phyloP scores from a whole-genome alignment of 1,140 invertebrate genomes.

The Macrocentrus cingulum region DNA sequence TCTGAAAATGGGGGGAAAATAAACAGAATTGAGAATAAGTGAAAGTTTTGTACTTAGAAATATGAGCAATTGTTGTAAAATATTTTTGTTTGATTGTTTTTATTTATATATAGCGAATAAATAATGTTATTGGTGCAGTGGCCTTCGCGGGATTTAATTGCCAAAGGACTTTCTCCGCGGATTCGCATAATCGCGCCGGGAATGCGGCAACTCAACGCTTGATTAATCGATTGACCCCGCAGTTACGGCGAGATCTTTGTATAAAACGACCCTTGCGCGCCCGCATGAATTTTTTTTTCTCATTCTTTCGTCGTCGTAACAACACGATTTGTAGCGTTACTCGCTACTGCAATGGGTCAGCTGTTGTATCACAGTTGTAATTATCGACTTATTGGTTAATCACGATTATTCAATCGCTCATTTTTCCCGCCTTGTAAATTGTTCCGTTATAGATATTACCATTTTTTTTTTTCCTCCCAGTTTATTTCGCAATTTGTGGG shows the following conservation, averaged over 20 bases:
- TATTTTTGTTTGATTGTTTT: too few species aligned
- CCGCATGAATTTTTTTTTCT: slow-evolving; percentile 1
- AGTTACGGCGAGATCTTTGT: background rate
- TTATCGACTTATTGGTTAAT: background rate
- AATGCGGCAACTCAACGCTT: slow-evolving; percentile 21
- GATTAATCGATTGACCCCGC: slow-evolving; percentile 26
- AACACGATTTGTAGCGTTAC: background rate
- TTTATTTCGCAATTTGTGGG: too few species aligned
- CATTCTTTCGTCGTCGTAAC: background rate
- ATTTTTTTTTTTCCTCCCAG: slow-evolving; percentile 4
- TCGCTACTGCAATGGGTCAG: background rate
- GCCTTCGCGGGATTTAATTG: background rate
- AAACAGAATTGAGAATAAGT: too few species aligned
- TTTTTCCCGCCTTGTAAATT: background rate
- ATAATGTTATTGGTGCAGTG: too few species aligned
- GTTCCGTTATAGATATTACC: background rate
- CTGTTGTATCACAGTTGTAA: background rate
- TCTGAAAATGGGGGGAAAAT: too few species aligned
- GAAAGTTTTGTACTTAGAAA: too few species aligned
- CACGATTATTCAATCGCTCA: background rate
- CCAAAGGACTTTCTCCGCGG: slow-evolving; percentile 16
- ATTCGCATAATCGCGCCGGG: background rate
- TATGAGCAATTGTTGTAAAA: too few species aligned
- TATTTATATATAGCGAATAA: too few species aligned
- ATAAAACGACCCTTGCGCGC: background rate